Conservation (phyloP, 2,113 vertebrate species). For the Melanotaenia duboulayi region DNA sequence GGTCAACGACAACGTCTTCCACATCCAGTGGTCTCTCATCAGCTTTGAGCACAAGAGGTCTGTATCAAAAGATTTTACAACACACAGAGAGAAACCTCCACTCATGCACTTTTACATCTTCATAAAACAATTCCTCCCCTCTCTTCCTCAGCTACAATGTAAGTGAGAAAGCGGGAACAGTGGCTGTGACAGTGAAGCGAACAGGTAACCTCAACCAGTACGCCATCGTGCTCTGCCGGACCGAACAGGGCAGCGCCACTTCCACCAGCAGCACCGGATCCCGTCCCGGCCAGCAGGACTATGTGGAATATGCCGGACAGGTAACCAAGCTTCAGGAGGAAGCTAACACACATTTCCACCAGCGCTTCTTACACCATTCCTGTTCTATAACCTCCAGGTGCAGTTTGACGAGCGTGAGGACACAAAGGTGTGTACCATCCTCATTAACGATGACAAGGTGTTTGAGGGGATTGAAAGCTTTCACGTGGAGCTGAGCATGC, state of each 20-base stretch:
- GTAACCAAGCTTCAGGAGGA: slow-evolving; percentile 40
- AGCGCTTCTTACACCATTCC: neutral
- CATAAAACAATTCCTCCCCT: neutral
- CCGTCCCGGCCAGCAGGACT: slow-evolving; percentile 88
- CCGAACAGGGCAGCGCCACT: slow-evolving; percentile 88
- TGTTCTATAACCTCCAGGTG: slow-evolving; percentile 80
- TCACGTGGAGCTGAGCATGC: slow-evolving; percentile 93
- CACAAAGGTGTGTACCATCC: slow-evolving; percentile 91
- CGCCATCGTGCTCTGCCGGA: slow-evolving; percentile 91
- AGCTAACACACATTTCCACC: neutral
- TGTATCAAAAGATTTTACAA: neutral
- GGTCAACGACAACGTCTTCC: slow-evolving; percentile 91
- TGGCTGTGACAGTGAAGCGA: slow-evolving; percentile 88
- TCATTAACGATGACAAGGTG: slow-evolving; percentile 88
- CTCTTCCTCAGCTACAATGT: slow-evolving; percentile 87
- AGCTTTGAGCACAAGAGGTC: slow-evolving; percentile 91
- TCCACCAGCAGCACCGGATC: slow-evolving; percentile 76
- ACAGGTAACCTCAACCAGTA: slow-evolving; percentile 95
- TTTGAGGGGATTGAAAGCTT: slow-evolving; percentile 92
- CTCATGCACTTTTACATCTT: neutral
- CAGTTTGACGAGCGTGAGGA: slow-evolving; percentile 98
- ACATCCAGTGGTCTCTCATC: slow-evolving; percentile 97
- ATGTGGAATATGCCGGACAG: slow-evolving; percentile 92
- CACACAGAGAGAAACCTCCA: neutral
- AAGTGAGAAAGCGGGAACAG: slow-evolving; percentile 88